Base-by-base conservation (phyloP, 1,140 invertebrate species). In the Camponotus pennsylvanicus region DNA sequence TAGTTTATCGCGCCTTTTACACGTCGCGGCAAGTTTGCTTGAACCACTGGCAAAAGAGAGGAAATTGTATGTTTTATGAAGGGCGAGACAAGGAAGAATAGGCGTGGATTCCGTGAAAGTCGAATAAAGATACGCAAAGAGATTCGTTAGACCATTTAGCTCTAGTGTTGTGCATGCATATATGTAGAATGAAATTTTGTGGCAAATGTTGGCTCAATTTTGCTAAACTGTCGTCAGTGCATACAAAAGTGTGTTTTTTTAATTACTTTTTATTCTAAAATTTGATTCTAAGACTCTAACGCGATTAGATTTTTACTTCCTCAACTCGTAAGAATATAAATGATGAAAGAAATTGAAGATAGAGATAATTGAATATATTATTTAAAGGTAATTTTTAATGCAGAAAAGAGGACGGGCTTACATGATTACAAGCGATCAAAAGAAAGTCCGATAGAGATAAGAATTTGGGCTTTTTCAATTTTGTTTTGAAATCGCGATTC, bases 1-100 rank as follows among this genome's bases (percentile, higher is more conserved):
- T 64, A 88, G 75, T 92, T 92, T 92, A 92, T 91, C 85, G 87
- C 70, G 49, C 89, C 75, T 87, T 85, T 92, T 90, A 86, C 87
- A 80, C 86, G 21, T 13, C 85, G 61, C 64, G 66, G n/a, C 63
- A 42, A 70, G 55, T 40, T 64, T 75, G 63, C 63, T 49, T 45
- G 27, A 70, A 42, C 49, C 57, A 37, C 34, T 64, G 55, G 75
- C 52, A 18, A 21, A 82, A 57, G 77, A 49, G 21, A 70, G 84
- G 57, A 89, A 88, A 89, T 88, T 49, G 87, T 59, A 52, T 21
- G 45, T 59, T 49, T 64, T 27, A 40, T 52, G 40, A 67, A 69
- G 37, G 45, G 40, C 13, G 27, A 40, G 15, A 21, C 8, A 27
- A 64, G 45, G 13, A 18, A 49, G 27, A 15, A 45, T 37, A 15